phyloP scores from a whole-genome alignment of 2,113 vertebrate species.

The Etheostoma spectabile region DNA sequence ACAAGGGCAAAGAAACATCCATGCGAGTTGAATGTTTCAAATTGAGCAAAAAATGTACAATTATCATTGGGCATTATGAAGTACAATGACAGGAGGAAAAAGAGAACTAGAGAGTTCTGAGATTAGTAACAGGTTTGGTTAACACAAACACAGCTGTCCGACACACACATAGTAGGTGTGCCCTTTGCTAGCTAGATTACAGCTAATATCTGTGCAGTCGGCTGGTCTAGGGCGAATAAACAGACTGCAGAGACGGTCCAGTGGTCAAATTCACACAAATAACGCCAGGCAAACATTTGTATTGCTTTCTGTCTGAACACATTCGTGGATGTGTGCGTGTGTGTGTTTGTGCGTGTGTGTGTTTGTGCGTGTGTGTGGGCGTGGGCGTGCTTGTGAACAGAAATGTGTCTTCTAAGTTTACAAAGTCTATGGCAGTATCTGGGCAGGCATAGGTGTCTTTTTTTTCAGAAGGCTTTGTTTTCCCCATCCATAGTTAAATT shows the following conservation, averaged over 20 bases:
- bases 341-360: too few species aligned
- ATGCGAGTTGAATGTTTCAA: not conserved
- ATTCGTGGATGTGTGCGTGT: not conserved
- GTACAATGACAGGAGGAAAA: not conserved
- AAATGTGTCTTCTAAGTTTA: not conserved
- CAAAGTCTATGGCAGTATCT: not conserved
- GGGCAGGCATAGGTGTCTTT: not conserved
- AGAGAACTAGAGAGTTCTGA: not conserved
- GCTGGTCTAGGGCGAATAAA: slow-evolving; percentile 1
- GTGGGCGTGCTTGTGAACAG: not conserved
- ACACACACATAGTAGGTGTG: not conserved
- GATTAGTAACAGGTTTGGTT: not conserved
- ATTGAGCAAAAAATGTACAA: not conserved
- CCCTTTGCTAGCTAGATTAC: not conserved
- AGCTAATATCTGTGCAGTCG: not conserved
- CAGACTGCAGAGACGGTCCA: not conserved
- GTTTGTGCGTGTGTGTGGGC: too few species aligned
- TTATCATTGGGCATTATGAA: not conserved
- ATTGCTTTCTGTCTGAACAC: not conserved
- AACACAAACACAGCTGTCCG: not conserved
- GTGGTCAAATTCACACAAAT: slow-evolving; percentile 3
- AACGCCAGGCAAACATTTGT: not conserved
- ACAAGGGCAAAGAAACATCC: not conserved
- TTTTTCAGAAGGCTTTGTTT: not conserved
- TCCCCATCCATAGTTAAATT: not conserved